phyloP scores from a whole-genome alignment of 1,140 invertebrate species.

The Potamilus streckersoni region DNA sequence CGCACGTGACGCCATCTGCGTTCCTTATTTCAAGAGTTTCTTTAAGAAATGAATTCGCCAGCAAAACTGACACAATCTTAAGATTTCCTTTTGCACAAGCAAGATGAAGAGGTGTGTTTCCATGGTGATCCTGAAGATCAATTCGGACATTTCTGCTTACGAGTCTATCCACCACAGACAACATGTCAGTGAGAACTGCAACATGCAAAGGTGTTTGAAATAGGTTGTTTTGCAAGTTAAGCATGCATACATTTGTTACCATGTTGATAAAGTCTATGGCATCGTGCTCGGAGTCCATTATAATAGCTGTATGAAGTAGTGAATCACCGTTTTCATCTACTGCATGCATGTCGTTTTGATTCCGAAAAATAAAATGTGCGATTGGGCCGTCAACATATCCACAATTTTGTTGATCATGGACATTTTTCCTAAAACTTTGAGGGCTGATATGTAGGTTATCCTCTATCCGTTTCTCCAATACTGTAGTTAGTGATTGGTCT shows the following conservation, averaged over 20 bases:
- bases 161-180: slow-evolving; percentile 74
- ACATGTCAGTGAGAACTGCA: slow-evolving; percentile 77
- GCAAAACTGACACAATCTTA: slow-evolving; percentile 71
- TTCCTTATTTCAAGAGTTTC: slow-evolving; percentile 77
- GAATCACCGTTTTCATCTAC: slow-evolving; percentile 11
- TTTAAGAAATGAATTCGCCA: slow-evolving; percentile 22
- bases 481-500: no score
- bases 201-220: slow-evolving; percentile 77
- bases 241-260: background rate
- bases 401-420: no score
- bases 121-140: slow-evolving; percentile 31
- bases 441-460: no score
- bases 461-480: no score
- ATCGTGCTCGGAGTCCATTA: background rate
- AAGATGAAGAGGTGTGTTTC: slow-evolving; percentile 81
- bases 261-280: slow-evolving; percentile 17
- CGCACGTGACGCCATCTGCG: slow-evolving; percentile 82
- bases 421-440: no score
- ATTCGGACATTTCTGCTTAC: slow-evolving; percentile 76
- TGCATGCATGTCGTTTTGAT: no score
- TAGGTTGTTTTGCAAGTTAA: slow-evolving; percentile 31
- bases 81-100: slow-evolving; percentile 80
- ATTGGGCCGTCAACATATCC: no score
- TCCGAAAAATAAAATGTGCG: no score
- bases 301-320: slow-evolving; percentile 12